phyloP scores from a whole-genome alignment of 2,888 invertebrate species.

The Notocelia uddmanniana region DNA sequence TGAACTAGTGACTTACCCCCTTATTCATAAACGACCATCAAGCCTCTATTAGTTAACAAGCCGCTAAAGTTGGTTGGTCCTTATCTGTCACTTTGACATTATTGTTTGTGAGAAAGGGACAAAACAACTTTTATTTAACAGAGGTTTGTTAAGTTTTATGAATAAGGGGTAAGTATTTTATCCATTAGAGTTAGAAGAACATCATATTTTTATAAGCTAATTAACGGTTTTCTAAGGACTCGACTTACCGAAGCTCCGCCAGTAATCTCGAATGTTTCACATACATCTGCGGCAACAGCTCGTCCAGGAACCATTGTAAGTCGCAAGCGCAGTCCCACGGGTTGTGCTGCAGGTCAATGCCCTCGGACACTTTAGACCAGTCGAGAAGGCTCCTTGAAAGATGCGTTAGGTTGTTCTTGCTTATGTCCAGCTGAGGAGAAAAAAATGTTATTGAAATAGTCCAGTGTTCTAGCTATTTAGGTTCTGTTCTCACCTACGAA shows the following conservation, averaged over 20 bases:
- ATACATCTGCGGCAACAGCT: constrained; percentile 81
- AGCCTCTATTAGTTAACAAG: too few species aligned
- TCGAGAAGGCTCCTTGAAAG: constrained; percentile 72
- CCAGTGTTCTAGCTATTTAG: not conserved
- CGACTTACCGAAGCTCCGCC: constrained; percentile 80
- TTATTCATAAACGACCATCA: too few species aligned
- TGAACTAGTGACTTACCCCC: not conserved
- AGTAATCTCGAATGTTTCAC: constrained; percentile 72
- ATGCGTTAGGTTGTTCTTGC: constrained; percentile 80
- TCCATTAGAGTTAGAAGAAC: too few species aligned
- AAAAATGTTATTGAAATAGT: not conserved
- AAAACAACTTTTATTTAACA: too few species aligned
- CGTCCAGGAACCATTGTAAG: constrained; percentile 86
- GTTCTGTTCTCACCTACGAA: not conserved
- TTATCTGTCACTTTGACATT: too few species aligned
- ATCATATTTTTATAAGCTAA: too few species aligned
- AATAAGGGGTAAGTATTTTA: not conserved
- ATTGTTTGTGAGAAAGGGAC: too few species aligned
- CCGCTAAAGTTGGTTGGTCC: too few species aligned
- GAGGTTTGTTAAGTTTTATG: too few species aligned
- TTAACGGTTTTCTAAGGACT: too few species aligned
- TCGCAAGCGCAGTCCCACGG: constrained; percentile 87
- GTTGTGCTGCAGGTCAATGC: constrained; percentile 86
- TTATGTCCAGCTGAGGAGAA: constrained; percentile 83
- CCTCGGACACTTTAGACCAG: constrained; percentile 69